Percentiles rank a stretch among this genome's conserved stretches.
These are phyloP conservation scores for Nemurella pictetii DNA, from an alignment of 2,888 invertebrate genomes.

Conservation along the genomic window DNA sequence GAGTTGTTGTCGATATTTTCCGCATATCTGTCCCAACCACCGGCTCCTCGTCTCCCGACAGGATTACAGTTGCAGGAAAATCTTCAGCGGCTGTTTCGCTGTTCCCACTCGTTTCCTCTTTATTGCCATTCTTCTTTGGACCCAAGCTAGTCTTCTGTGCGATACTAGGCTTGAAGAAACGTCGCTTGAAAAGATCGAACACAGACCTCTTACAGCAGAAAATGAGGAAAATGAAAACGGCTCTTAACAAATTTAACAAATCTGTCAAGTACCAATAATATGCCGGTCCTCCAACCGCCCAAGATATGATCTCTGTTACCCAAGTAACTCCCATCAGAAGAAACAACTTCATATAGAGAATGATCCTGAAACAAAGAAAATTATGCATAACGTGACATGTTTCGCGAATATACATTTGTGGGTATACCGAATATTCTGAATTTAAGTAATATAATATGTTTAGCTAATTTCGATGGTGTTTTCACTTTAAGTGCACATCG, in stretches of 20 bases:
- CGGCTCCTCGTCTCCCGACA: background rate
- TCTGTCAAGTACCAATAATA: conserved; percentile 47
- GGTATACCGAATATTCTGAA: no score
- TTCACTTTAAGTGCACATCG: no score
- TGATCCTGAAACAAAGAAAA: conserved; percentile 42
- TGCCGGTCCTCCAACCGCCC: conserved; percentile 44
- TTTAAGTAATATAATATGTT: no score
- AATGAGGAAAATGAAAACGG: conserved; percentile 48
- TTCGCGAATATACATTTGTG: no score
- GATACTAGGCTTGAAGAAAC: background rate
- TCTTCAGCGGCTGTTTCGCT: background rate
- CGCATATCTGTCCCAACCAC: background rate
- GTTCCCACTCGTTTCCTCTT: background rate
- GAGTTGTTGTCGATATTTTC: background rate
- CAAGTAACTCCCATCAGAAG: conserved; percentile 48
- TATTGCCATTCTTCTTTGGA: background rate
- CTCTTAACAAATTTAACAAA: conserved; percentile 46
- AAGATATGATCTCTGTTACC: conserved; percentile 47
- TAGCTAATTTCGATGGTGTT: no score
- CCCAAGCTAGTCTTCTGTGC: background rate
- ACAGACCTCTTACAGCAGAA: conserved; percentile 48
- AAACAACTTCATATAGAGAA: conserved; percentile 47
- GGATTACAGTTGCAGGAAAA: background rate
- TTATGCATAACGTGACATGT: background rate
- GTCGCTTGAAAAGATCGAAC: conserved; percentile 4